Base-by-base conservation (phyloP, 2,797 vertebrate genomes). In the Gymnothorax javanicus region DNA sequence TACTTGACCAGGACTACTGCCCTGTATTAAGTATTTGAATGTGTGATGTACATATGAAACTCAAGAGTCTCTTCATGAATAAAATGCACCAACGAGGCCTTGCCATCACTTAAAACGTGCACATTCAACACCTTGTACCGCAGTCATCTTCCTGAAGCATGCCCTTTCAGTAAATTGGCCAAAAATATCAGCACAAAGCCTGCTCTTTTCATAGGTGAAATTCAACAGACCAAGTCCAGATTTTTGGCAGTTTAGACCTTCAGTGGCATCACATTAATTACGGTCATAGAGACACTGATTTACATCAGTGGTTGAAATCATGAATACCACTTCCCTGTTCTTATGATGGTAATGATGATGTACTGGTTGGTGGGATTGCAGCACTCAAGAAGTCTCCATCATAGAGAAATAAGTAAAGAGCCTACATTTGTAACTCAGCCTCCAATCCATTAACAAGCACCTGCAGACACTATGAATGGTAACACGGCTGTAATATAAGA, bases 221-320 rank as follows among this genome's bases (percentile, higher is more conserved):
- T 52, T 79, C 43, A 79, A 54, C 17, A 54, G 75, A 20, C 75
- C 6, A 17, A 54, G 75, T 52, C 20, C 50, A 13, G 17, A 52
- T 54, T 79, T 79, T 79, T 79, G 75, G 13, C 75, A 43, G 33
- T 79, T 79, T 20, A 79, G 50, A 54, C 20, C 75, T 79, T 54
- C 75, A 52, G 50, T 75, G 71, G 8, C 25, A 75, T 12, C 33
- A 75, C 25, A 75, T 75, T 75, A 43, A 43, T 43, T 75, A 43
- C 71, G 13, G 71, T 20, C 75, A 7, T 13, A 79, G 33, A 33
- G 1, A 7, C 50, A 15, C 73, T 77, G 73, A 77, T 43, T 43
- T 43, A 43, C 6, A 54, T 75, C 71, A 13, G 23, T 33, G 13
- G 23, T 67, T 67, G 17, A 8, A 33, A 7, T 43, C 11, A 12